A percentile compares a stretch with the other conserved stretches of the same genome.
Evolutionary conservation across 2,888 invertebrate species (phyloP).

Genomic region (Tyria jacobaeae): DNA sequence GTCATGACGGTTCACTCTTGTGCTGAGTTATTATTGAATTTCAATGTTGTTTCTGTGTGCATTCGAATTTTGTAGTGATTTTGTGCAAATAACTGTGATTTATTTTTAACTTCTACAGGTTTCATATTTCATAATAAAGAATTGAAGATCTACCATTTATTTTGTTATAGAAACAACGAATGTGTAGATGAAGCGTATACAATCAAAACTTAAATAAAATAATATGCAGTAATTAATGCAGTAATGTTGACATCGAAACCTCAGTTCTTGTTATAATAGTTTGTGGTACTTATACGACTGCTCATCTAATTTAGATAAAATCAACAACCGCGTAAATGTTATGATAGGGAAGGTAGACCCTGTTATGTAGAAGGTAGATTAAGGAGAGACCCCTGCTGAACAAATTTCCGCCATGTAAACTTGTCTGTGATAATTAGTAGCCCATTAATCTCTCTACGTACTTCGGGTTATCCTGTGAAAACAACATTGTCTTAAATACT

Average conservation of each 20-base stretch:
- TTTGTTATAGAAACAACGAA: neutral
- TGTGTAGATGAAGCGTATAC: neutral
- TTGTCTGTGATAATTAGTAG: slow-evolving; percentile 53
- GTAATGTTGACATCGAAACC: neutral
- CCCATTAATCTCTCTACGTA: slow-evolving; percentile 51
- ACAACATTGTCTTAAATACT: slow-evolving; percentile 20
- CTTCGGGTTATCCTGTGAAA: neutral
- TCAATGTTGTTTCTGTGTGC: slow-evolving; percentile 47
- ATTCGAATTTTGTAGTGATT: slow-evolving; percentile 24
- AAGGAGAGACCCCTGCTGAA: slow-evolving; percentile 42
- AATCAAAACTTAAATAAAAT: neutral
- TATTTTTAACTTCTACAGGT: neutral
- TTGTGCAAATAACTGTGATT: neutral
- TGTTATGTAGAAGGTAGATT: slow-evolving; percentile 42
- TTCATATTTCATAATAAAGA: no score
- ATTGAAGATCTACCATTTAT: no score
- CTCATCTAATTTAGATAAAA: slow-evolving; percentile 32
- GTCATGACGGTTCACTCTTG: slow-evolving; percentile 48
- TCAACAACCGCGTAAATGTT: slow-evolving; percentile 33
- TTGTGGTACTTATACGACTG: slow-evolving; percentile 17
- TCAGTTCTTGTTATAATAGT: slow-evolving; percentile 10
- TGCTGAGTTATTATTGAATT: slow-evolving; percentile 63
- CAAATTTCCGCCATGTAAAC: slow-evolving; percentile 56
- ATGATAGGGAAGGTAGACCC: slow-evolving; percentile 22
- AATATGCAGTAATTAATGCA: slow-evolving; percentile 5